A percentile compares a stretch with the other conserved stretches of the same genome.
These are phyloP conservation scores for Rugalucina vietnamica DNA, from an alignment of 2,888 invertebrate species.

Conservation along the genomic window DNA sequence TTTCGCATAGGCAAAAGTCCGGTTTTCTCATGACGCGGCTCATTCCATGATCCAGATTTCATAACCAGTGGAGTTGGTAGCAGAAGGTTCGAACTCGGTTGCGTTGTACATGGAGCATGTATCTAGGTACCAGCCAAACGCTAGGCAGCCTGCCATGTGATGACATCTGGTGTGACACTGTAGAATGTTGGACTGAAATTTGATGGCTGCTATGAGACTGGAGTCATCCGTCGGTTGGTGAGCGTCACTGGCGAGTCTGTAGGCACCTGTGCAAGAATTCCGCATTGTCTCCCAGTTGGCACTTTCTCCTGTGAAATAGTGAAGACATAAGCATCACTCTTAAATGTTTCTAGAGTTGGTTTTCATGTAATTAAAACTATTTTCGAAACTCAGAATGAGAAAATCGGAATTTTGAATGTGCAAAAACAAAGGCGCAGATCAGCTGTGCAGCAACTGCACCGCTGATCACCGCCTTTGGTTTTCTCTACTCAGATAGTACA, in stretches of 20 bases:
- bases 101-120: not conserved
- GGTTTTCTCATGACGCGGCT: too few species aligned
- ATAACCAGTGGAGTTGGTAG: too few species aligned
- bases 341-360: not conserved
- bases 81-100: not conserved
- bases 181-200: not conserved
- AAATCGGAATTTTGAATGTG: not conserved
- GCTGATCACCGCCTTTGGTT: not conserved
- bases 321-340: not conserved
- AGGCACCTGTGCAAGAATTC: not conserved
- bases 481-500: not conserved
- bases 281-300: not conserved
- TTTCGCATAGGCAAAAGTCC: too few species aligned
- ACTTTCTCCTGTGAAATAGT: not conserved
- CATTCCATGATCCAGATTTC: too few species aligned
- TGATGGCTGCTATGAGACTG: not conserved
- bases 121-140: not conserved
- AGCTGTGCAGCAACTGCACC: too few species aligned
- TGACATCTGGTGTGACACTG: not conserved
- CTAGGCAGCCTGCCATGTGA: not conserved
- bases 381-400: not conserved
- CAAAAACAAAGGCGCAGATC: too few species aligned
- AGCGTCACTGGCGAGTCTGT: not conserved
- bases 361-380: not conserved
- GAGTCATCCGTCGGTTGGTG: not conserved